phyloP scores from a whole-genome alignment of 2,888 invertebrate genomes.

The Graphium colonna region DNA sequence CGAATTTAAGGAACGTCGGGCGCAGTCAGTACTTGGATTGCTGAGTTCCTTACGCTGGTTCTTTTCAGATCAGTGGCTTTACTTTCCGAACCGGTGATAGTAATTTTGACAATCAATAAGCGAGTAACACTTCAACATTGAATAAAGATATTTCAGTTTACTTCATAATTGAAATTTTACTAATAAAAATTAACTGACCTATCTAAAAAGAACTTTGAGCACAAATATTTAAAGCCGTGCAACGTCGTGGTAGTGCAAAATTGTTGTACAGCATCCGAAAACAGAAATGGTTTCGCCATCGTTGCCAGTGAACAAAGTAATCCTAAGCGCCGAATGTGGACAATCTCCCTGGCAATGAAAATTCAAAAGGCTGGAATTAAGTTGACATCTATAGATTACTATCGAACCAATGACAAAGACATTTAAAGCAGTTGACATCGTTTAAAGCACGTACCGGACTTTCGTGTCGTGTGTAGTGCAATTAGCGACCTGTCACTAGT shows the following conservation, averaged over 20 bases:
- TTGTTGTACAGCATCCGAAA: constrained; percentile 22
- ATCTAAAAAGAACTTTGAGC: constrained; percentile 43
- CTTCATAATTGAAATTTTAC: too few relatives aligned
- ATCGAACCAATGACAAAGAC: background rate
- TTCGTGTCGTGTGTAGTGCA: constrained; percentile 6
- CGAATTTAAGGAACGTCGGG: too few relatives aligned
- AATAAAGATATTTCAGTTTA: too few relatives aligned
- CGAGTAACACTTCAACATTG: too few relatives aligned
- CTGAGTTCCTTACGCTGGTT: too few relatives aligned
- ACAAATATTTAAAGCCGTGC: constrained; percentile 68
- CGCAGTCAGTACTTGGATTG: too few relatives aligned
- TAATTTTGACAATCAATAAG: too few relatives aligned
- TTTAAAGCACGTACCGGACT: background rate
- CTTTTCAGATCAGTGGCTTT: too few relatives aligned
- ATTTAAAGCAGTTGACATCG: constrained; percentile 1
- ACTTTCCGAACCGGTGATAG: too few relatives aligned
- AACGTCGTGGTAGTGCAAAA: constrained; percentile 58
- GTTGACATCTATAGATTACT: constrained; percentile 1
- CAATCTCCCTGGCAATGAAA: background rate
- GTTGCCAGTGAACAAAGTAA: background rate
- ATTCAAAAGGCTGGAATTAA: background rate
- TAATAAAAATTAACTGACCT: constrained; percentile 43
- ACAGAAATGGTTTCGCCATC: background rate
- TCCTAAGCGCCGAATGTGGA: background rate
- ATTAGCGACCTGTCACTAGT: constrained; percentile 9